Base-by-base conservation (phyloP, 2,797 vertebrate genomes). In the Uromys caudimaculatus region DNA sequence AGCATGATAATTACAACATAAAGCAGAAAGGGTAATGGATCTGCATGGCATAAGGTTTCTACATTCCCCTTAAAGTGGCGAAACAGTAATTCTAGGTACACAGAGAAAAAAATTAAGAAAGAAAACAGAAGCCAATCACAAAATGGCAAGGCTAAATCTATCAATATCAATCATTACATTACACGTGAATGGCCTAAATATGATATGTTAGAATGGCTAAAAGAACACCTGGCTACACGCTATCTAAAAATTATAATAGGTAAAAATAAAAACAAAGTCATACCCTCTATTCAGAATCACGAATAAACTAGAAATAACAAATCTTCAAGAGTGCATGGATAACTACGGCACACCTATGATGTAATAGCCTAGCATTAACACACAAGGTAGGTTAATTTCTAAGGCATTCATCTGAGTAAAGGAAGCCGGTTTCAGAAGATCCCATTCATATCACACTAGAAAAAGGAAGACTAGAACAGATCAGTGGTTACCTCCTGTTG, bases 41-140 rank as follows among this genome's bases (percentile, higher is more conserved):
- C n/a, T 35, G 79, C 58, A n/a, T 47, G 29, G 24, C 52, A 83
- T 60, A 87, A 73, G 38, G 16, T 79, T 86, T 94, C 81, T 86
- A 78, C 27, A 47, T 87, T 87, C 29, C 56, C 77, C 54, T 83
- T 90, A 83, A 94, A 84, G 56, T 75, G 17, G n/a, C 76, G 91
- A 97, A 94, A 81, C 88, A 85, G 44, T 79, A 81, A 93, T 83
- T 91, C 56, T 94, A 91, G 93, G n/a, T 44, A 89, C n/a, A 85
- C 6, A 77, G 86, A 27, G 13, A 14, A 76, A 9, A 32, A 69
- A 64, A 64, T 13, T 32, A 17, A n/a, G 64, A 16, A 73, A 90
- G 24, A 64, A 56, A 47, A 50, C 19, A 87, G n/a, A 93, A 94
- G 64, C 47, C 60, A 90, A 86, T 23, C 85, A 84, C 83, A 91